phyloP scores from a whole-genome alignment of 2,113 vertebrate genomes.

The Axis porcinus region DNA sequence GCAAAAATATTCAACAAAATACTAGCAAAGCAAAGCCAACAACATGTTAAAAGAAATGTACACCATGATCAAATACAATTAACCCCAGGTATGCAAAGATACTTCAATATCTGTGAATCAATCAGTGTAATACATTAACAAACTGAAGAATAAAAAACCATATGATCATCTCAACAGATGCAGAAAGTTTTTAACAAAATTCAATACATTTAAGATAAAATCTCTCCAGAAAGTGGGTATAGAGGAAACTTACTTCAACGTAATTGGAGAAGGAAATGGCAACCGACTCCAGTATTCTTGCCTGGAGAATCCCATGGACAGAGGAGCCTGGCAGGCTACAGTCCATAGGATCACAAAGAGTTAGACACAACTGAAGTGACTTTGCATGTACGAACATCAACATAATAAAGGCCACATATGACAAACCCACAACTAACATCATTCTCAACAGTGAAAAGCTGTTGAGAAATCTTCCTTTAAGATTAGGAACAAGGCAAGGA shows the following conservation, averaged over 20 bases:
- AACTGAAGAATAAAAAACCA: not conserved
- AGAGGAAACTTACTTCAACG: not conserved
- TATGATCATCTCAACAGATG: not conserved
- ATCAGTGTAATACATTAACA: not conserved
- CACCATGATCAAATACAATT: not conserved
- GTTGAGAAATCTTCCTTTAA: not conserved
- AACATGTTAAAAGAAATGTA: not conserved
- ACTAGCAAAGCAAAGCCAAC: not conserved
- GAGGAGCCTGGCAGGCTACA: not conserved
- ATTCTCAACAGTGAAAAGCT: not conserved
- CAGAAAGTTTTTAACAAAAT: not conserved
- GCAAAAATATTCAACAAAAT: not conserved
- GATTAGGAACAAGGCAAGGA: not conserved
- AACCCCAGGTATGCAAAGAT: not conserved
- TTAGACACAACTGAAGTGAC: fast-evolving
- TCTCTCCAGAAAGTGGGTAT: not conserved
- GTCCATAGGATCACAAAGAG: not conserved
- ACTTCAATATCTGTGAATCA: not conserved
- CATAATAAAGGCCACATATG: not conserved
- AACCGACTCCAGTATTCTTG: not conserved
- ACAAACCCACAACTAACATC: not conserved
- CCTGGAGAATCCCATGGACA: not conserved
- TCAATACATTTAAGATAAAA: not conserved
- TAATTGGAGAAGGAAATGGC: not conserved
- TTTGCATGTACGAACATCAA: not conserved